A percentile compares a stretch with the other conserved stretches of the same genome.
Conservation (phyloP, 2,888 invertebrate species). For the Tipula confusa region DNA sequence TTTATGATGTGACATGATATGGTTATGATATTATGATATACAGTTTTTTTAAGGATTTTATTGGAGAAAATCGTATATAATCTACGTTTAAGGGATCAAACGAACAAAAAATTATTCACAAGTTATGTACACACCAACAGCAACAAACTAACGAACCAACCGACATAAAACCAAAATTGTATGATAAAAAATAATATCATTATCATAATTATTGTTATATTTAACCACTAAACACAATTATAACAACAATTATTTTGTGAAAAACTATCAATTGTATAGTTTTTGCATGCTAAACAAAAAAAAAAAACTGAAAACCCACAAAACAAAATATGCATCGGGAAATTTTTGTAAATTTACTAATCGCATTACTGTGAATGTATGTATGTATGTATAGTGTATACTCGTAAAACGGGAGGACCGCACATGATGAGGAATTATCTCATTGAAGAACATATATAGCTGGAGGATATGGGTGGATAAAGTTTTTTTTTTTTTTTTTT, state of each 20-base stretch:
- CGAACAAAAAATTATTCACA: neutral
- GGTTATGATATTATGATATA: neutral
- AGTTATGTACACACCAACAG: neutral
- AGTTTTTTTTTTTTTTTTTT: too few species aligned
- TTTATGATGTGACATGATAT: conserved; percentile 20
- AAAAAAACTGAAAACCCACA: neutral
- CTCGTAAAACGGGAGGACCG: neutral
- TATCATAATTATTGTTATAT: neutral
- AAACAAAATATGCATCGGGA: neutral
- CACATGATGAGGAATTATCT: neutral
- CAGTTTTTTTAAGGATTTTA: neutral
- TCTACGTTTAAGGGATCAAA: neutral
- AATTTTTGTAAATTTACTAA: neutral
- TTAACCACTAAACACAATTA: neutral
- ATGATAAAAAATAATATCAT: neutral
- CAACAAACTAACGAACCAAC: neutral
- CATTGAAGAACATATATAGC: neutral
- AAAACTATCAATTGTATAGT: neutral
- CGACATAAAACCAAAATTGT: neutral
- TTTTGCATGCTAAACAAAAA: neutral
- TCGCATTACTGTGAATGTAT: neutral
- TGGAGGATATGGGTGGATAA: neutral
- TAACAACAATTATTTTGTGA: neutral
- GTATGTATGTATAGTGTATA: too few species aligned
- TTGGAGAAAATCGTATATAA: neutral